These are phyloP conservation scores for Elysia chlorotica DNA, from an alignment of 1,140 invertebrate genomes.

Conservation along the genomic window DNA sequence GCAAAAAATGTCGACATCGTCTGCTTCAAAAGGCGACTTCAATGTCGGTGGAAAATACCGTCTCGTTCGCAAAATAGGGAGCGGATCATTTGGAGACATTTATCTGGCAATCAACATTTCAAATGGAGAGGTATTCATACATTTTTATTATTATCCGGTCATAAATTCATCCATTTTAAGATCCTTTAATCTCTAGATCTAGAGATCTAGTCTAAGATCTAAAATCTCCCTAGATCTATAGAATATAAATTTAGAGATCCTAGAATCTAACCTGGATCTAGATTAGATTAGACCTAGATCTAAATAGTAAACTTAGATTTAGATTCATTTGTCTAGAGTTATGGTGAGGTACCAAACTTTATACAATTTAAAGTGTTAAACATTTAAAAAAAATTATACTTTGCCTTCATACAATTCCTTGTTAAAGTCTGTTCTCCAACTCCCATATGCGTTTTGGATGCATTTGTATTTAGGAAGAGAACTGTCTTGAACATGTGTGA, in stretches of 20 bases:
- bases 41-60: slow-evolving; percentile 83
- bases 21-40: slow-evolving; percentile 20
- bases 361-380: not conserved
- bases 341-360: not conserved
- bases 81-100: slow-evolving; percentile 98
- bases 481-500: not conserved
- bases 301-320: no score
- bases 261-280: no score
- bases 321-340: not conserved
- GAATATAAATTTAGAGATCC: no score
- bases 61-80: slow-evolving; percentile 95
- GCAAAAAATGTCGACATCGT: slow-evolving; percentile 17
- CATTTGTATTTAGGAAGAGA: not conserved
- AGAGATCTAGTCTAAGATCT: no score
- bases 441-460: not conserved
- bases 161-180: no score
- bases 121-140: slow-evolving; percentile 96
- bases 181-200: no score
- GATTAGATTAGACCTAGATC: no score
- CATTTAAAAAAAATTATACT: not conserved
- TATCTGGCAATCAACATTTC: slow-evolving; percentile 95
- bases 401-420: not conserved
- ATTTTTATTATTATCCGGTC: no score
- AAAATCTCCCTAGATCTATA: no score
- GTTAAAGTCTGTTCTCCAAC: not conserved